Conservation (phyloP, 2,113 vertebrate genomes). For the Phoxinus phoxinus region DNA sequence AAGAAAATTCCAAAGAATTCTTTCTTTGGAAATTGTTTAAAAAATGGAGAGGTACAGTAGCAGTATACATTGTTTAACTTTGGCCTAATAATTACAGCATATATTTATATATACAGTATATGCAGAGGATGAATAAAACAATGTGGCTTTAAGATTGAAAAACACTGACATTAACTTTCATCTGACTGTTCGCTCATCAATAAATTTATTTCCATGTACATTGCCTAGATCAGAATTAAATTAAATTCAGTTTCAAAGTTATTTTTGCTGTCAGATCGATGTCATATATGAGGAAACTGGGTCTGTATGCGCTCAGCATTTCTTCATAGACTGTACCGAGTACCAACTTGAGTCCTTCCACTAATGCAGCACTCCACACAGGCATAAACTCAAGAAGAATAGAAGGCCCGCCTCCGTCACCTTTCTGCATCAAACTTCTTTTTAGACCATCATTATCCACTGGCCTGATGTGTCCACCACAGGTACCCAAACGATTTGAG, state of each 20-base stretch:
- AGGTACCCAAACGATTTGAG: slow-evolving; percentile 12
- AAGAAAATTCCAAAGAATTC: too few species aligned
- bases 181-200: neutral
- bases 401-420: neutral
- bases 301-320: neutral
- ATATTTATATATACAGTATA: neutral
- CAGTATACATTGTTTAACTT: too few species aligned
- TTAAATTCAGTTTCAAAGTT: neutral
- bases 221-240: neutral
- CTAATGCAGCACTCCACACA: slow-evolving; percentile 16
- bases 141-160: neutral
- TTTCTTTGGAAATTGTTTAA: too few species aligned
- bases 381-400: neutral
- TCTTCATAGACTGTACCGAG: neutral
- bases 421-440: neutral
- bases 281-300: neutral
- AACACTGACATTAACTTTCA: neutral
- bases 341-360: slow-evolving; percentile 40
- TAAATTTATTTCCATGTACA: neutral
- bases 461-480: slow-evolving; percentile 46
- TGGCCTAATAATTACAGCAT: too few species aligned
- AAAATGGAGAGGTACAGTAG: too few species aligned
- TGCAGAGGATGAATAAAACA: neutral
- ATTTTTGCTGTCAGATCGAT: neutral
- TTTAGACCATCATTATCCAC: neutral